Percentiles rank a stretch among this genome's conserved stretches.
phyloP scores from a whole-genome alignment of 2,113 vertebrate genomes.

The Noturus placidus region DNA sequence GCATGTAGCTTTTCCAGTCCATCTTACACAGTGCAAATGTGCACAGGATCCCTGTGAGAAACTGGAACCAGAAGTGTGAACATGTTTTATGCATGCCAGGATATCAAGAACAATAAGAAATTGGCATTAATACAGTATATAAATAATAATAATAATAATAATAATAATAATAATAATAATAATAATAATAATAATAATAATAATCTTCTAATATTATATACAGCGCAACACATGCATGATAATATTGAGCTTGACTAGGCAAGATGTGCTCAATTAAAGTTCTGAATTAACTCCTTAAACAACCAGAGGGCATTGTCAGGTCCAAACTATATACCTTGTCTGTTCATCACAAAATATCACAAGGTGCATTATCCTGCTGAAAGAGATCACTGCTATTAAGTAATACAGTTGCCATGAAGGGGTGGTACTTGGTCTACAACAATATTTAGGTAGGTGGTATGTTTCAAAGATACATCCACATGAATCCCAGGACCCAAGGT shows the following conservation, averaged over 20 bases:
- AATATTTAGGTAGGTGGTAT: too few species aligned
- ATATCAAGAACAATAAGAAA: background rate
- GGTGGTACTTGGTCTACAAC: too few species aligned
- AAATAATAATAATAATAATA: too few species aligned
- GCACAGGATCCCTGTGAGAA: background rate
- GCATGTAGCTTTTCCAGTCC: slow-evolving; percentile 1
- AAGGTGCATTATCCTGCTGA: too few species aligned
- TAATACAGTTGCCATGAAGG: too few species aligned
- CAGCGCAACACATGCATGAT: background rate
- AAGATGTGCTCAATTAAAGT: background rate
- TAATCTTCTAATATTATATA: background rate
- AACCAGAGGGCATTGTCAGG: background rate
- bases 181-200: too few species aligned
- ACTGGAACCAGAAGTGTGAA: background rate
- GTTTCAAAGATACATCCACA: too few species aligned
- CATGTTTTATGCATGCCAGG: background rate
- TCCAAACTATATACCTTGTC: background rate
- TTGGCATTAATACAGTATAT: background rate
- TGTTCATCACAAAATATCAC: background rate
- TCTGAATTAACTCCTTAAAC: background rate
- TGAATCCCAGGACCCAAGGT: too few species aligned
- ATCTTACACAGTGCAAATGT: background rate
- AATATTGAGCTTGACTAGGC: background rate
- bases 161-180: too few species aligned
- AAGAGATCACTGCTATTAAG: too few species aligned